Percentiles rank a stretch among this genome's conserved stretches.
phyloP scores from a whole-genome alignment of 2,113 vertebrate species.

The Podocnemis expansa region DNA sequence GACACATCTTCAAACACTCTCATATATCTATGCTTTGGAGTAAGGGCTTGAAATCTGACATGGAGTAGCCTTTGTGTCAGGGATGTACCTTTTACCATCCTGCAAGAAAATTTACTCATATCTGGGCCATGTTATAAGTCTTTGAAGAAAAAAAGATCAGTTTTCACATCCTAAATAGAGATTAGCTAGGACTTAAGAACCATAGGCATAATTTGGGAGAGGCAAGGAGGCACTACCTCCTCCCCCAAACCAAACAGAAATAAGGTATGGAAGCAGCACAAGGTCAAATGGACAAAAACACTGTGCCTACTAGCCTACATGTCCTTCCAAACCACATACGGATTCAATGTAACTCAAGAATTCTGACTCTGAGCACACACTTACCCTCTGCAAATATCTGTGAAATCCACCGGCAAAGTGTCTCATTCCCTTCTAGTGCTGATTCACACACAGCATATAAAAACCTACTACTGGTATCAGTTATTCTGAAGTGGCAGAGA shows the following conservation, averaged over 20 bases:
- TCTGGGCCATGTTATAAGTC: not conserved
- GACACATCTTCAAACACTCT: not conserved
- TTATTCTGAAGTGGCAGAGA: not conserved
- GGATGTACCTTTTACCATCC: not conserved
- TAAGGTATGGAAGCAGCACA: too few species aligned
- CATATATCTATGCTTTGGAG: not conserved
- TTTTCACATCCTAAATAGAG: too few species aligned
- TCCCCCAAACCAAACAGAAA: too few species aligned
- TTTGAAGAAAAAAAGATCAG: too few species aligned
- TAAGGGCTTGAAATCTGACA: not conserved
- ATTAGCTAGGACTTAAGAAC: too few species aligned
- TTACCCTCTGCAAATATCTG: not conserved
- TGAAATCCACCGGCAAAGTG: not conserved
- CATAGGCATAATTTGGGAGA: too few species aligned
- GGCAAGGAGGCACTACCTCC: too few species aligned
- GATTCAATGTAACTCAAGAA: not conserved
- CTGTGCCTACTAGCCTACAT: not conserved
- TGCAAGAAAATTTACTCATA: not conserved
- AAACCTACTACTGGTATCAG: not conserved
- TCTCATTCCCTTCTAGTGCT: not conserved
- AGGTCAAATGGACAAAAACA: not conserved
- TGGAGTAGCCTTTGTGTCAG: not conserved
- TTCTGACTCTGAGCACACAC: not conserved
- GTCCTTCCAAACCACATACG: not conserved
- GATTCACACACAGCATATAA: accelerated